Evolutionary conservation across 2,113 vertebrate genomes (phyloP), one percentile per base, ranked within the genome.

Genomic region (Pipa parva): DNA sequence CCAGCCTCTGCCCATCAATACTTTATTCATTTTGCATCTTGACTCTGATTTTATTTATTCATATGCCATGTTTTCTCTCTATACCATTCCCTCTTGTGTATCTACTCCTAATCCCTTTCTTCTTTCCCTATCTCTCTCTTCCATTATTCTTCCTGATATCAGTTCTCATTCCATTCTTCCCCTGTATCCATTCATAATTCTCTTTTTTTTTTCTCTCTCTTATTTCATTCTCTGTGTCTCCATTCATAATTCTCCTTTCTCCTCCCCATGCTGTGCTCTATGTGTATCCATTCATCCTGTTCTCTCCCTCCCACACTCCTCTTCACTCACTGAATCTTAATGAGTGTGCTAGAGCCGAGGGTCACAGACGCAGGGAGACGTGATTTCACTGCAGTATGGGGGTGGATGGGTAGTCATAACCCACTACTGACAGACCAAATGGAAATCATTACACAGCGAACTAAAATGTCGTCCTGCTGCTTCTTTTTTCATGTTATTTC

Each of bases 321-420:
- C 33, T 66, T 50, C 63, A 51, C 21, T 61, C 51, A 39, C 58
- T 62, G 65, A 68, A 68, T 68, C 29, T 60, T 68, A 68, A 68
- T 68, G 65, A 59, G 12, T 59, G 21, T 68, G 65, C 45, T 60
- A 57, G 48, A 59, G 65, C 65, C 37, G 65, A 68, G 65, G 65
- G 65, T 68, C 65, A 68, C 55, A 68, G 65, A 68, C 65, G 65
- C 65, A 68, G 59, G 65, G 55, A 68, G 65, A 68, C 65, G 65
- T 68, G 65, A 68, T 68, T 57, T 68, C 65, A 46, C 36, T 59
- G 45, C 65, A 59, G 25, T 68, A 68, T 68, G 56, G 64, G 56
- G 56, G 50, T 5, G 13, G 22, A 7, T 11, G 22, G 50, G 50
- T 49, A 31, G 56, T 46, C 46, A 51, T 26, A 59, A 42, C 56